phyloP scores from a whole-genome alignment of 2,113 vertebrate species.

The Myodes glareolus region DNA sequence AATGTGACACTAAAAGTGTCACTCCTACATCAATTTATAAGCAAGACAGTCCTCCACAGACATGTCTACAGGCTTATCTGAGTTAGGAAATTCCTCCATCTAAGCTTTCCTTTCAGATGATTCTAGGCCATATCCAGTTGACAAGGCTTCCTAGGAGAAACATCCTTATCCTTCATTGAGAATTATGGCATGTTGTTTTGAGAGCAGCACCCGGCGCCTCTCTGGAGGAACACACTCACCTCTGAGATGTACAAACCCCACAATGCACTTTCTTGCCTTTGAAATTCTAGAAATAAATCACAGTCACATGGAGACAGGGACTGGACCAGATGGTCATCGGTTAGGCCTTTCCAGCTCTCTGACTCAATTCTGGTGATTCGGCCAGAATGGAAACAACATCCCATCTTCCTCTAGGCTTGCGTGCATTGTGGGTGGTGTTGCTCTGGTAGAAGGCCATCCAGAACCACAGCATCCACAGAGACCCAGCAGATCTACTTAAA shows the following conservation, averaged over 20 bases:
- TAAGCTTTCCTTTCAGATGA: too few relatives aligned
- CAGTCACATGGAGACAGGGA: slow-evolving; percentile 44
- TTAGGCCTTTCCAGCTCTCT: slow-evolving; percentile 37
- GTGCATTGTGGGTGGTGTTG: neutral
- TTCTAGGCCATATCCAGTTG: neutral
- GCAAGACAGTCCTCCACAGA: neutral
- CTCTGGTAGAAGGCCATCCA: neutral
- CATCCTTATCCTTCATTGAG: neutral
- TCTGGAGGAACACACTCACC: slow-evolving; percentile 35
- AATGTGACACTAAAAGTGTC: neutral
- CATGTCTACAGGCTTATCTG: neutral
- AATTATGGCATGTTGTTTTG: neutral
- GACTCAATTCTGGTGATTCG: slow-evolving; percentile 50
- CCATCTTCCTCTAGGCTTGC: neutral
- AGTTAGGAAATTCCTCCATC: neutral
- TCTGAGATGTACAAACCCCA: neutral
- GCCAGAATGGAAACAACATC: slow-evolving; percentile 5
- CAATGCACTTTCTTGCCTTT: slow-evolving; percentile 6
- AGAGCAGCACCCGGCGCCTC: neutral
- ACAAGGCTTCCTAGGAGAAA: neutral
- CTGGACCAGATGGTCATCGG: slow-evolving; percentile 18
- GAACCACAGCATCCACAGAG: neutral
- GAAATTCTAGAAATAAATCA: slow-evolving; percentile 71
- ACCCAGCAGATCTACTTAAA: neutral
- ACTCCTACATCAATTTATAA: neutral